Evolutionary conservation across 30 jellyfish, hydroid and myxozoan genomes (phyloP), one percentile per base, ranked within the genome.

Genomic region (Haliclystus octoradiatus): DNA sequence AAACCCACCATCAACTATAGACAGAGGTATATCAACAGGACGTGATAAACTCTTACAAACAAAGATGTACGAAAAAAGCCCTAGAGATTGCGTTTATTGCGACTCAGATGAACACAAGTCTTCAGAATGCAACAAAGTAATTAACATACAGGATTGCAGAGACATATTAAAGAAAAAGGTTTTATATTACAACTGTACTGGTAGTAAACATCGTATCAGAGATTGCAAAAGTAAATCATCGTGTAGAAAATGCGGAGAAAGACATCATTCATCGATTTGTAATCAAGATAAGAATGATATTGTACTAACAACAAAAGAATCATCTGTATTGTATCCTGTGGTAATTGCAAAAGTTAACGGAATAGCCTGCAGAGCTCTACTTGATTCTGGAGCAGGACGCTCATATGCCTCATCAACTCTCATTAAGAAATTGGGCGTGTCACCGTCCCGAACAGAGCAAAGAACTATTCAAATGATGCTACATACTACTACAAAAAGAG

Each of bases 381-480:
- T 71, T 4, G 86, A 80, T 40, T 63, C 95, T 1, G 95, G 94
- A 28, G 95, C 95, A 12, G 76, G 95, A 7, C 70, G 89, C 80
- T 84, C 76, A 22, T 76, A 34, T 70, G 63, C 68, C 9, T 80
- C 94, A n/a, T 47, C 87, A 52, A 71, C n/a, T 65, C 69, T 83
- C 28, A 47, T 63, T 31, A 31, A 63, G 53, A 31, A 49, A 9
- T 33, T 83, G 22, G 73, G 72, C 1, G 22, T 28, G 28, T 60
- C 31, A 62, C 85, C 93, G 24, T 49, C 32, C 24, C 31, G 7
- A 1, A 61, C 35, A 79, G 72, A 74, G 66, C 13, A 19, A 32
- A 52, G 77, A 33, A 14, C 32, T 27, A 75, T 75, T 23, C 93
- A 83, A 31, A 75, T 62, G 76, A 57, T 84, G 82, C 15, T 73